Conservation (phyloP, 1,140 invertebrate species). For the Proctacanthus coquilletti region DNA sequence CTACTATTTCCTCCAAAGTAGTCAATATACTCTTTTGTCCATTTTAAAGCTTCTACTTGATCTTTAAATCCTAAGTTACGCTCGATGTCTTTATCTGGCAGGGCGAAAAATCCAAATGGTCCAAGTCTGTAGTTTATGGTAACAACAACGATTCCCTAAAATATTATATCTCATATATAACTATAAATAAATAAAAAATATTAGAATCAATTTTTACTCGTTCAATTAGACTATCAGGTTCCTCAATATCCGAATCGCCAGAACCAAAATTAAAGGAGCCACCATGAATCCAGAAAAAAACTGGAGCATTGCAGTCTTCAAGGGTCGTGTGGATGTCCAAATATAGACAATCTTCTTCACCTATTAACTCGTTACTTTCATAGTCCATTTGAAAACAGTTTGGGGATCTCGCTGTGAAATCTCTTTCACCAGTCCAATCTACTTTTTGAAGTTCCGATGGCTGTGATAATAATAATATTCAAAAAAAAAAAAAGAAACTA, state of each 20-base stretch:
- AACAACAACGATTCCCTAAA: constrained; percentile 34
- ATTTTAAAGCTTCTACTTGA: constrained; percentile 31
- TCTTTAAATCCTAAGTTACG: constrained; percentile 36
- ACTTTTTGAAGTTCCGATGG: too few relatives aligned
- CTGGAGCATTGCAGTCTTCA: not conserved
- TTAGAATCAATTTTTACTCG: too few relatives aligned
- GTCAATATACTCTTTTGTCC: constrained; percentile 29
- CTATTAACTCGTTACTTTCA: not conserved
- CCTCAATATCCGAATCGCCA: constrained; percentile 24
- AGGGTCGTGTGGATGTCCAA: not conserved
- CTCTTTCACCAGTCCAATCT: too few relatives aligned
- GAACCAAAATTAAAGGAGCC: constrained; percentile 40
- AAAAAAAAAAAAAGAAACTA: too few relatives aligned
- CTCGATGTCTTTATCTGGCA: constrained; percentile 23
- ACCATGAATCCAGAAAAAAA: constrained; percentile 30
- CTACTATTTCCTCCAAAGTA: constrained; percentile 24
- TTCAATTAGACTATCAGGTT: constrained; percentile 38
- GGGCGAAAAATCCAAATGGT: constrained; percentile 37
- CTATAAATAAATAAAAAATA: not conserved
- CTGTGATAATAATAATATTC: too few relatives aligned
- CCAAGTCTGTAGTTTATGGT: constrained; percentile 40
- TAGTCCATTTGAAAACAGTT: too few relatives aligned
- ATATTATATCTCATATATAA: constrained; percentile 1
- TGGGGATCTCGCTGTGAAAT: too few relatives aligned
- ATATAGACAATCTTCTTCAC: not conserved